Percentiles rank a stretch among this genome's conserved stretches.
phyloP scores from a whole-genome alignment of 92 coral and sea anemone genomes.

The Siderastrea radians region DNA sequence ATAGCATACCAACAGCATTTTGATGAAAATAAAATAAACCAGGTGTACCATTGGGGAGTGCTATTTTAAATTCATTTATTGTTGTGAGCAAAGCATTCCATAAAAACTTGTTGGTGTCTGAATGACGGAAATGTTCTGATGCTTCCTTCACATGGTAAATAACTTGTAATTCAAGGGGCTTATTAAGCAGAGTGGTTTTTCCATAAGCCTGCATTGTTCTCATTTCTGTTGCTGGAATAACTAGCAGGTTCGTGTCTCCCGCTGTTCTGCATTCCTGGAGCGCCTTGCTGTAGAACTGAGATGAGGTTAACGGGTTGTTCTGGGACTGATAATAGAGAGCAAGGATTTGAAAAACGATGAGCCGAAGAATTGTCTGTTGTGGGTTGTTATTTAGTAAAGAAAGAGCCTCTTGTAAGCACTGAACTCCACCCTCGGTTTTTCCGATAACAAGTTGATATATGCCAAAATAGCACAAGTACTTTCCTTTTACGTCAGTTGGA shows the following conservation, averaged over 20 bases:
- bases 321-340: not conserved
- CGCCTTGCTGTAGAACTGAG: too few species aligned
- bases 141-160: too few species aligned
- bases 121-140: not conserved
- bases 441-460: not conserved
- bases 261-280: not conserved
- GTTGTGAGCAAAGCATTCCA: not conserved
- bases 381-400: too few species aligned
- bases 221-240: not conserved
- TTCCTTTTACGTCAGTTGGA: not conserved
- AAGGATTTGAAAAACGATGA: not conserved
- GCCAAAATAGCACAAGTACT: constrained; percentile 28
- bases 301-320: not conserved
- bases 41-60: not conserved
- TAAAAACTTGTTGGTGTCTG: not conserved
- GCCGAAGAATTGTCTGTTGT: too few species aligned
- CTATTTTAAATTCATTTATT: not conserved
- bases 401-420: too few species aligned
- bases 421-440: too few species aligned
- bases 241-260: not conserved
- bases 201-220: not conserved
- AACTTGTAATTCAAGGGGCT: too few species aligned
- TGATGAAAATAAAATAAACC: not conserved
- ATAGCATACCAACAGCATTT: not conserved
- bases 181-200: not conserved